These are phyloP conservation scores for Gymnocephalus cernua DNA, from an alignment of 2,113 vertebrate genomes.

Conservation along the genomic window DNA sequence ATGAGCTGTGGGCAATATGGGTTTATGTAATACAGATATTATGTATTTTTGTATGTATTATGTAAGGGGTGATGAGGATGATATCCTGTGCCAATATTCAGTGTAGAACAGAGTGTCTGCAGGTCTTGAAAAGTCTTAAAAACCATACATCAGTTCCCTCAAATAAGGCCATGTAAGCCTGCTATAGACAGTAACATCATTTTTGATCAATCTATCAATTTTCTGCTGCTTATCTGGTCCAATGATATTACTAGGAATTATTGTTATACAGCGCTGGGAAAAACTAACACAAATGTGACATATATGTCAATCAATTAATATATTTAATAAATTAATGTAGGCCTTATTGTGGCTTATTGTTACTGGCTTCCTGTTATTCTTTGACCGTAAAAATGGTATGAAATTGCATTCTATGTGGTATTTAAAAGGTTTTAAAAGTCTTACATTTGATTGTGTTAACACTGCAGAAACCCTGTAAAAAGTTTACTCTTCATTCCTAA, in stretches of 20 bases:
- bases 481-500: background rate
- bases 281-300: too few species aligned
- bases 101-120: background rate
- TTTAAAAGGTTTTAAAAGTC: background rate
- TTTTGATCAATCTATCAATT: background rate
- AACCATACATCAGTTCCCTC: too few species aligned
- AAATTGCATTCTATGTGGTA: background rate
- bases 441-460: background rate
- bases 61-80: background rate
- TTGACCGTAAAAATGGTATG: background rate
- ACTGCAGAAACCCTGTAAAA: background rate
- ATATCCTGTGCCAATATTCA: background rate
- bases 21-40: conserved; percentile 26
- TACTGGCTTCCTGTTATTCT: background rate
- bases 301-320: background rate
- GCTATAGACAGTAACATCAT: background rate
- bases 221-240: background rate
- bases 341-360: background rate
- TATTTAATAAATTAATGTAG: background rate
- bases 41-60: too few species aligned
- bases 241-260: background rate
- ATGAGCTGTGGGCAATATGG: background rate
- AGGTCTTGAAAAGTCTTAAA: background rate
- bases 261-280: background rate
- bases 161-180: background rate